Evolutionary conservation across 2,888 invertebrate species (phyloP), one percentile per base, ranked within the genome.

Genomic region (Drosophila conformis): DNA sequence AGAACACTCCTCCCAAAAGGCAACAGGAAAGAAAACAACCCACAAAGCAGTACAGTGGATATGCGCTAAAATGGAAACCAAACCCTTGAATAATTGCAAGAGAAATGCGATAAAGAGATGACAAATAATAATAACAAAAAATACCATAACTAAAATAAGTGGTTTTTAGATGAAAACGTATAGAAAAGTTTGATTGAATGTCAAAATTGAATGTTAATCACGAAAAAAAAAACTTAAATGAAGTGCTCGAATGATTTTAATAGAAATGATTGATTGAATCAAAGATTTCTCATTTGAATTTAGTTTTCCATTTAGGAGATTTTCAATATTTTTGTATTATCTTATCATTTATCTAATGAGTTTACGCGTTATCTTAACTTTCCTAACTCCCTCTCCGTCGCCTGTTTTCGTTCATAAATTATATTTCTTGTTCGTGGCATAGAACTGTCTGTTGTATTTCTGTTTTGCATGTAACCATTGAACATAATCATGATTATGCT

Each of bases 401-500:
- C 10, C 25, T 7, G 13, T 4, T 27, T 33, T 63, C 35, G 52
- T 46, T 54, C 21, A 62, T 33, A 65, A 40, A 42, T 76, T 42
- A 29, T 31, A 46, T 58, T 56, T 68, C 27, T 54, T 48, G 40
- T 27, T 62, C 3, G 27, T 35, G 7, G 31, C 52, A 38, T 25
- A 13, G 25, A 38, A 36, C 36, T 54, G 38, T 5, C 51, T 58
- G 35, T 54, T 53, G 59, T 42, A 29, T n/a, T 21, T 51, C 27
- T 53, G 31, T 57, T 11, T 58, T 63, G 10, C 42, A 57, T 67
- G 40, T 46, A 48, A 57, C 25, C 56, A 71, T 54, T 65, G 58
- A 64, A 60, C 52, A 64, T 64, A 64, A 60, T 67, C 66, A n/a
- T 73, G 65, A 67, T 79, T 79, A 51, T 64, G 61, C 18, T 66